Conservation (phyloP, 1,140 invertebrate species). For the Planococcus citri region DNA sequence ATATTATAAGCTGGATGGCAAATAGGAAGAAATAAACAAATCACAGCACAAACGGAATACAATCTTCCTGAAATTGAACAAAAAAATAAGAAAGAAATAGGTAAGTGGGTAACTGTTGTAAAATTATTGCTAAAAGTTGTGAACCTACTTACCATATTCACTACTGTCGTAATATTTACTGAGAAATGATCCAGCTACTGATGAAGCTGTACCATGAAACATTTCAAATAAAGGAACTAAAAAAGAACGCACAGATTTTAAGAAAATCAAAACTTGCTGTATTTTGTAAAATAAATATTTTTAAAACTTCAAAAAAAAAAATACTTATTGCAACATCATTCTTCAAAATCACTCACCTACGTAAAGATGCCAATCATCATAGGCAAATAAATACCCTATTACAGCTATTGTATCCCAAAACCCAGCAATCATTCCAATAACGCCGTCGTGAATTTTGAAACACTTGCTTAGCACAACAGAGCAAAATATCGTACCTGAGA, state of each 20-base stretch:
- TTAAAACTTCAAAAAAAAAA: no score
- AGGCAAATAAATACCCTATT: conserved; percentile 1
- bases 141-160: background rate
- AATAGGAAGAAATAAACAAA: background rate
- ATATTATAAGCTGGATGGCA: background rate
- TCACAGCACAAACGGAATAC: background rate
- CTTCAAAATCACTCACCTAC: conserved; percentile 18
- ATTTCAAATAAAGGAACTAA: conserved; percentile 21
- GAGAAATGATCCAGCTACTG: background rate
- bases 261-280: background rate
- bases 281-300: no score
- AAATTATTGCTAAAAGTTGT: background rate
- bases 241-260: background rate
- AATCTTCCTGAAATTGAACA: background rate
- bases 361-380: conserved; percentile 21
- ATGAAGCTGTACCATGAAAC: conserved; percentile 1
- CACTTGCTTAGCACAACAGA: conserved; percentile 11
- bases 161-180: background rate
- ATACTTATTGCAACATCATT: no score
- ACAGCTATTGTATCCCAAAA: conserved; percentile 16
- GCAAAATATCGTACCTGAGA: conserved; percentile 22
- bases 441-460: conserved; percentile 20
- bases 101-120: background rate
- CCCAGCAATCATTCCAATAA: conserved; percentile 19
- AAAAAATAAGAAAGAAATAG: background rate